phyloP scores from a whole-genome alignment of 2,888 invertebrate genomes.

The Melinopterus prodromus region DNA sequence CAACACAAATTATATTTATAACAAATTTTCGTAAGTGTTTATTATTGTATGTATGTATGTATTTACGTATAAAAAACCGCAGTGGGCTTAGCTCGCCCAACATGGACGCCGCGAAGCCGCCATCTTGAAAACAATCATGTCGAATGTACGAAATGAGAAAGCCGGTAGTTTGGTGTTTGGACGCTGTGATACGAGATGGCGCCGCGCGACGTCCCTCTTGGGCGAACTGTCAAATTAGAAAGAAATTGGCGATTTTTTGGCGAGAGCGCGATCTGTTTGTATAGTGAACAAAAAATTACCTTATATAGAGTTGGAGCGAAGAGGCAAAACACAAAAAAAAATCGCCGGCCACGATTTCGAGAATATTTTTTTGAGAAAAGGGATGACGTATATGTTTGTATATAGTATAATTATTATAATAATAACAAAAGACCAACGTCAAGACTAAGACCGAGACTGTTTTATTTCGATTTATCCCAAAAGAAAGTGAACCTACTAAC shows the following conservation, averaged over 20 bases:
- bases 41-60: not conserved
- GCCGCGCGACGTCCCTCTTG: not conserved
- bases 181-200: conserved; percentile 4
- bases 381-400: conserved; percentile 46
- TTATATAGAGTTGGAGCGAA: not conserved
- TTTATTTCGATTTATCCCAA: not conserved
- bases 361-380: conserved; percentile 4
- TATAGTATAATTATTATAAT: conserved; percentile 49
- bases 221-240: not conserved
- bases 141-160: not conserved
- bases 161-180: not conserved
- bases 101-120: not conserved
- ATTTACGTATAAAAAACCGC: not conserved
- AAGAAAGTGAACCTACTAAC: not conserved
- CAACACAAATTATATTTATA: conserved; percentile 4
- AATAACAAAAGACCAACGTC: conserved; percentile 34
- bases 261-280: not conserved
- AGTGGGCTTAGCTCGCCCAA: not conserved
- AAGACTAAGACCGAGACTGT: conserved; percentile 19
- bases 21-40: not conserved
- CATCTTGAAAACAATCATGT: conserved; percentile 4
- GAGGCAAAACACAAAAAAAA: not conserved
- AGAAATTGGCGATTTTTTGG: not conserved
- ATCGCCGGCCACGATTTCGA: not conserved
- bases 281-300: conserved; percentile 14